Base-by-base conservation (phyloP, 2,113 vertebrate genomes). In the Cathartes aura region DNA sequence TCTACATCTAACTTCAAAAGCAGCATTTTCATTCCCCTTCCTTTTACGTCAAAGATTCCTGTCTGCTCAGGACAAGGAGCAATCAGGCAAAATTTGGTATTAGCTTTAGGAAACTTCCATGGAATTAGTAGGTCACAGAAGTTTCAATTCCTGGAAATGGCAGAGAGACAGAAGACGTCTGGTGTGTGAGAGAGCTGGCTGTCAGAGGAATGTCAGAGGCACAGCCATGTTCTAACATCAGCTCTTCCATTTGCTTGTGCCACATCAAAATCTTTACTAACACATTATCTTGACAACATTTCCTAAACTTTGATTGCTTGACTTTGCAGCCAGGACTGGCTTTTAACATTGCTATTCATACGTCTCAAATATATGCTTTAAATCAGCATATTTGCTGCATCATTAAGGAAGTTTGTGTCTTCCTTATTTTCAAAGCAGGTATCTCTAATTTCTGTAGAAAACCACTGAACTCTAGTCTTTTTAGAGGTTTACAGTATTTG, bases 301-400 rank as follows among this genome's bases (percentile, higher is more conserved):
- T 58, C 50, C 62, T 81, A 27, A 66, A 27, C 14, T 86, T n/a
- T 17, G 21, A 43, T 5, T 56, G 16, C 52, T 48, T 75, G 53
- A 50, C 38, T 87, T 76, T 43, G 21, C 45, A 63, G 7, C 5
- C 3, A 3, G 56, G 48, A 22, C n/a, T 6, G 42, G 9, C n/a
- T 48, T 83, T 40, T 36, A 50, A 53, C n/a, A 8, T 4, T 27
- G 22, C 18, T 14, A 15, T 18, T 11, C 58, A 19, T 7, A 12
- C 8, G 34, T 30, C 53, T 47, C 36, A 40, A 36, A 20, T 15
- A 13, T 0, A 1, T 1, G 6, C 21, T 52, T 53, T 68, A 40
- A 67, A 93, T 43, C 55, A 11, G 29, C 21, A 0, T 9, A 16
- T 71, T 21, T 58, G 8, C 79, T 12, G 15, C 42, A 36, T 15